Evolutionary conservation across 2,888 invertebrate species (phyloP).

Genomic region (Pocota personata): DNA sequence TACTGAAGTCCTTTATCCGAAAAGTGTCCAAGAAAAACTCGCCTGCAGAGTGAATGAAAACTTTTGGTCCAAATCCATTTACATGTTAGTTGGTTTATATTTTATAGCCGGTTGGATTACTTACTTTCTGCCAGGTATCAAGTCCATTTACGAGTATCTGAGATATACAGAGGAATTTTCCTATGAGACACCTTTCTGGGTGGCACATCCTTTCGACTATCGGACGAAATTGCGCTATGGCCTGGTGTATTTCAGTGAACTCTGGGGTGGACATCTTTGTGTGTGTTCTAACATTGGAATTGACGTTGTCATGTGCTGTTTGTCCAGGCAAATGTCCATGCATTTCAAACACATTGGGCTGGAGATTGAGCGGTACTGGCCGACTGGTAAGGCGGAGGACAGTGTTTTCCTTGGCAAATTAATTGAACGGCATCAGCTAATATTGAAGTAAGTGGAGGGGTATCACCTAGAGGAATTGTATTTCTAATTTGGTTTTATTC

Average conservation of each 20-base stretch:
- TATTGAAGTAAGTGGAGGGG: constrained; percentile 71
- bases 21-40: constrained; percentile 35
- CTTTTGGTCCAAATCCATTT: constrained; percentile 36
- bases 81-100: constrained; percentile 21
- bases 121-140: constrained; percentile 48
- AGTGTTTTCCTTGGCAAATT: constrained; percentile 71
- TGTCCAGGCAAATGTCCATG: constrained; percentile 77
- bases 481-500: neutral
- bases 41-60: constrained; percentile 49
- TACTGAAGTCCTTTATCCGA: constrained; percentile 44
- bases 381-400: constrained; percentile 70
- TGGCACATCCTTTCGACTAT: constrained; percentile 50
- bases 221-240: constrained; percentile 10
- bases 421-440: constrained; percentile 74
- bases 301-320: constrained; percentile 59
- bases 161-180: constrained; percentile 26
- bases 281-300: constrained; percentile 49
- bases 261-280: constrained; percentile 53
- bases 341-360: constrained; percentile 76
- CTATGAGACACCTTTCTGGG: constrained; percentile 59
- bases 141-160: constrained; percentile 36
- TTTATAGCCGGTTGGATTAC: constrained; percentile 27
- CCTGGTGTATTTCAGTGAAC: constrained; percentile 48
- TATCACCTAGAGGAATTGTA: neutral
- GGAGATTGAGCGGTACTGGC: constrained; percentile 74